phyloP scores from a whole-genome alignment of 2,113 vertebrate genomes.

The Tichodroma muraria region DNA sequence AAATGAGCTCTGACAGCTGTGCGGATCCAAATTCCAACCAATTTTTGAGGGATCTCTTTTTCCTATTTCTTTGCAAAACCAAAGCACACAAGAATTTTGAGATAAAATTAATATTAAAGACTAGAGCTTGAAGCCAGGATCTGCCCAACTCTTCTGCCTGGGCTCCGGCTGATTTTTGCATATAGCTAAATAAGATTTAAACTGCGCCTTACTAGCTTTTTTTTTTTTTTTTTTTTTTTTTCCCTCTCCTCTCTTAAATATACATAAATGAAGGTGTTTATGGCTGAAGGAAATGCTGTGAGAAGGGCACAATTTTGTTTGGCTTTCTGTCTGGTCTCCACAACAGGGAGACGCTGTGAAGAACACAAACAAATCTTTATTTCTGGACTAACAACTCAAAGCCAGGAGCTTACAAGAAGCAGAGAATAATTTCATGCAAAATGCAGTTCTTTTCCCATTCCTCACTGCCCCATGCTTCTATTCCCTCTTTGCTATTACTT shows the following conservation, averaged over 20 bases:
- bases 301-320: slow-evolving; percentile 33
- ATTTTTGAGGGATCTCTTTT: background rate
- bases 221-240: background rate
- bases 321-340: slow-evolving; percentile 24
- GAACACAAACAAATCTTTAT: slow-evolving; percentile 53
- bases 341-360: slow-evolving; percentile 35
- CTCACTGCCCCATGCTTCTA: background rate
- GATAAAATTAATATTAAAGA: background rate
- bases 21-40: background rate
- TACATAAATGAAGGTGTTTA: slow-evolving; percentile 31
- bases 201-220: background rate
- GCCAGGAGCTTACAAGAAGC: slow-evolving; percentile 3
- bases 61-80: background rate
- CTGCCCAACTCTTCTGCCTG: background rate
- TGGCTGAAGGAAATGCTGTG: slow-evolving; percentile 41
- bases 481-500: background rate
- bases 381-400: slow-evolving; percentile 31
- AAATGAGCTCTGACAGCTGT: background rate
- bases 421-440: slow-evolving; percentile 21
- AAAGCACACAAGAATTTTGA: background rate
- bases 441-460: background rate
- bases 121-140: background rate
- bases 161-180: background rate
- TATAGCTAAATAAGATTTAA: background rate
- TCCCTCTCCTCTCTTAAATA: background rate